Evolutionary conservation across 2,888 invertebrate genomes (phyloP).

Genomic region (Timema cristinae): DNA sequence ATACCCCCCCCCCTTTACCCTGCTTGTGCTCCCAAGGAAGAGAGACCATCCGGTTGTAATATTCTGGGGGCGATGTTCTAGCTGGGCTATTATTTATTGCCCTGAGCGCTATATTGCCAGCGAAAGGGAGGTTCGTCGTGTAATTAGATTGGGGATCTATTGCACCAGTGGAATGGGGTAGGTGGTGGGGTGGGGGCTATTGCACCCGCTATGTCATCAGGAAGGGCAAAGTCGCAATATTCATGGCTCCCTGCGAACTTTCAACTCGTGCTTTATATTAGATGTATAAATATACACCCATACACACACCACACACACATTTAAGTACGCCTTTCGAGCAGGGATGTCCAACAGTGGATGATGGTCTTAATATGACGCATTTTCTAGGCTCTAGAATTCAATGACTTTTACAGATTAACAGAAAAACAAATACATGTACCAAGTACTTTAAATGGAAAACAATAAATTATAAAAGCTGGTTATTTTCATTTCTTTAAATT

Average conservation of each 20-base stretch:
- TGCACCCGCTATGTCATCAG: slow-evolving; percentile 24
- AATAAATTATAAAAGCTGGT: too few species aligned
- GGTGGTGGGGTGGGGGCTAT: slow-evolving; percentile 9
- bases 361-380: too few species aligned
- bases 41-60: neutral
- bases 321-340: too few species aligned
- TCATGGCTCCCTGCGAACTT: slow-evolving; percentile 36
- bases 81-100: slow-evolving; percentile 30
- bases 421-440: too few species aligned
- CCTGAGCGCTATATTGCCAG: slow-evolving; percentile 27
- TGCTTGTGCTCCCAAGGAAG: neutral
- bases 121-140: slow-evolving; percentile 21
- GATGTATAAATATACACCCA: slow-evolving; percentile 33
- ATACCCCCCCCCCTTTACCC: neutral
- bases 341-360: too few species aligned
- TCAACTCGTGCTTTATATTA: slow-evolving; percentile 40
- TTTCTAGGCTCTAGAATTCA: too few species aligned
- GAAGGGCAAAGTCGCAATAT: slow-evolving; percentile 21
- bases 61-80: neutral
- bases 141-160: slow-evolving; percentile 37
- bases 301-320: neutral
- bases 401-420: too few species aligned
- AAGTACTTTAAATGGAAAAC: too few species aligned
- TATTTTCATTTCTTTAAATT: too few species aligned
- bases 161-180: slow-evolving; percentile 23